phyloP scores from a whole-genome alignment of 1,140 invertebrate species.

The Coptotermes formosanus region DNA sequence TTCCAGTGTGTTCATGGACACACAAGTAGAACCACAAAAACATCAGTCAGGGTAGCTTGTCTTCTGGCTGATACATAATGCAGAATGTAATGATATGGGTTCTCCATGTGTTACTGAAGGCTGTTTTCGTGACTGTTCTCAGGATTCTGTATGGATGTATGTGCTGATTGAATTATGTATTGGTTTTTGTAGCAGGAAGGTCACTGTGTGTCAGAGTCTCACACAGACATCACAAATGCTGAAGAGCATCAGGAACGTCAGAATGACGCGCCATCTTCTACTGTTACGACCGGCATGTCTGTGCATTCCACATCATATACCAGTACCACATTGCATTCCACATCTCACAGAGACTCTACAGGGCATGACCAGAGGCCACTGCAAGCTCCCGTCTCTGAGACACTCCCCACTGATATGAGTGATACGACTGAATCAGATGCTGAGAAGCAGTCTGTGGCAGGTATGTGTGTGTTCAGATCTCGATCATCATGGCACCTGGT shows the following conservation, averaged over 20 bases:
- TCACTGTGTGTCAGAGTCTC: conserved; percentile 28
- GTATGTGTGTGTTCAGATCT: background rate
- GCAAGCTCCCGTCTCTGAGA: conserved; percentile 31
- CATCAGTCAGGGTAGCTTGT: too few relatives aligned
- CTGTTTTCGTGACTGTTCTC: too few relatives aligned
- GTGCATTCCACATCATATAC: background rate
- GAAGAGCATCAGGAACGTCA: background rate
- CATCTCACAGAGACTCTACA: background rate
- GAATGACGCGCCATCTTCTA: background rate
- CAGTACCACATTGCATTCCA: background rate
- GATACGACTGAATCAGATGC: conserved; percentile 81
- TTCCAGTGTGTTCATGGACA: too few relatives aligned
- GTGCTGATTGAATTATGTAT: background rate
- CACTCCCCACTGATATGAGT: conserved; percentile 71
- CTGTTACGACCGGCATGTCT: background rate
- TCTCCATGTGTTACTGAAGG: too few relatives aligned
- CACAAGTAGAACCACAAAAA: too few relatives aligned
- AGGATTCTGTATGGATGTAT: too few relatives aligned
- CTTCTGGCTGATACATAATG: too few relatives aligned
- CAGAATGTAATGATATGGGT: too few relatives aligned
- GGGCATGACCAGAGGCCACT: background rate
- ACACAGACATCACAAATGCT: background rate
- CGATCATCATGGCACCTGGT: too few relatives aligned
- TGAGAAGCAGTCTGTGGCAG: conserved; percentile 52
- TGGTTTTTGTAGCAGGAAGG: conserved; percentile 10